Conservation (phyloP, 1,140 invertebrate species). For the Danaus plexippus region DNA sequence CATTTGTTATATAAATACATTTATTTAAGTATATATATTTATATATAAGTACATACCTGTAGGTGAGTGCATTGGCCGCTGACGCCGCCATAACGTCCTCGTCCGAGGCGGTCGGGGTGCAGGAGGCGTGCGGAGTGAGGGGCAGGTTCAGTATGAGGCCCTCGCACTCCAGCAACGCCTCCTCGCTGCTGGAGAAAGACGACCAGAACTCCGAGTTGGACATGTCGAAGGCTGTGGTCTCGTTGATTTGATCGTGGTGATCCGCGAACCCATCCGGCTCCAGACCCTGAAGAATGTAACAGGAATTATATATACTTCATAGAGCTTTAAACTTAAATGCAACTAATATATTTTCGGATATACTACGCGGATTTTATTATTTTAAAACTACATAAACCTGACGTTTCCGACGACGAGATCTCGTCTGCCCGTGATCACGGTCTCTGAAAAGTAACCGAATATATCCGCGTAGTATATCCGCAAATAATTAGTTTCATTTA, state of each 20-base stretch:
- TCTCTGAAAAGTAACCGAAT: no score
- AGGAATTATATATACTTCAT: no score
- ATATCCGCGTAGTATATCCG: no score
- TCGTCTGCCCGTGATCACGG: no score
- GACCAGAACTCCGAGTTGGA: slow-evolving; percentile 85
- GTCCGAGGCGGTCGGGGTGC: slow-evolving; percentile 54
- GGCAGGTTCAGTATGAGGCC: slow-evolving; percentile 82
- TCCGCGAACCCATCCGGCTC: slow-evolving; percentile 77
- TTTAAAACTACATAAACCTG: no score
- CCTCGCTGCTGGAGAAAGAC: slow-evolving; percentile 82
- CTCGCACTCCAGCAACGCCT: slow-evolving; percentile 80
- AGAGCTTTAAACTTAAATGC: no score
- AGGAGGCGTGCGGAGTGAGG: slow-evolving; percentile 75
- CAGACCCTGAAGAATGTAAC: slow-evolving; percentile 52
- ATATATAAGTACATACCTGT: slow-evolving; percentile 67
- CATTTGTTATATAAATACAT: no score
- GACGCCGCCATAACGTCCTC: slow-evolving; percentile 66
- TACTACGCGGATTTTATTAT: no score
- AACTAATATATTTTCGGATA: no score
- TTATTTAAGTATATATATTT: not conserved
- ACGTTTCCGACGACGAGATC: no score
- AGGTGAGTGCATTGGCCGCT: slow-evolving; percentile 76
- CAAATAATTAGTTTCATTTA: no score
- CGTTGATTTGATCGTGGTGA: slow-evolving; percentile 74
- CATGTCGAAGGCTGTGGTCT: slow-evolving; percentile 76